Conservation (phyloP, 2,797 vertebrate species). For the Xiphorhynchus erythropygius region DNA sequence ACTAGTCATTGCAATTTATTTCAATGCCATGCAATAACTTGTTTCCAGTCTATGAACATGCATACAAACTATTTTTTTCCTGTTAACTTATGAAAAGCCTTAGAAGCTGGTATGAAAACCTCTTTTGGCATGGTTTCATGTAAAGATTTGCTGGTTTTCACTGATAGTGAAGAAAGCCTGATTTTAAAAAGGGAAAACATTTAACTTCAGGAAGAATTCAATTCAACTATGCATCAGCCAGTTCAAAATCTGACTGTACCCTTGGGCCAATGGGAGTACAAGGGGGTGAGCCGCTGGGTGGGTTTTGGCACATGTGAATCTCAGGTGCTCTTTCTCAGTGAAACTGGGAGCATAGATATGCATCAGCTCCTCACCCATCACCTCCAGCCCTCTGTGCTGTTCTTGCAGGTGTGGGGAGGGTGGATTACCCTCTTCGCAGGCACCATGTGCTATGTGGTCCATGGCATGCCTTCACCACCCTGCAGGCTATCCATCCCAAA, state of each 20-base stretch:
- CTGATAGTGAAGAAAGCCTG: background rate
- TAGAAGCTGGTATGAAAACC: background rate
- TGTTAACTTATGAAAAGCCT: background rate
- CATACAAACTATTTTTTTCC: background rate
- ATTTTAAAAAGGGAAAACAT: background rate
- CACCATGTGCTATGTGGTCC: background rate
- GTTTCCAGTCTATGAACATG: background rate
- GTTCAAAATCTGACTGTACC: background rate
- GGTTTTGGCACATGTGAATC: rapidly evolving
- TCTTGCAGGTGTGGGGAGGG: background rate
- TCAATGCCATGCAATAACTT: background rate
- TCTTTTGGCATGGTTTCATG: background rate
- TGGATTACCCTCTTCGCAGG: background rate
- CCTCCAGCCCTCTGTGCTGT: rapidly evolving
- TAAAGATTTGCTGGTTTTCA: background rate
- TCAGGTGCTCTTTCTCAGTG: background rate
- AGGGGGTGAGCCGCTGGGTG: background rate
- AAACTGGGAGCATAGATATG: background rate
- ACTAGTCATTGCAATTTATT: background rate
- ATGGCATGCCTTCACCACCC: background rate
- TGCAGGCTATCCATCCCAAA: rapidly evolving
- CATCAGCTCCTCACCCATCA: too few relatives aligned
- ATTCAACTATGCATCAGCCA: rapidly evolving
- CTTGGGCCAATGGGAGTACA: rapidly evolving
- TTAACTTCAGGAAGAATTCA: background rate